These are phyloP conservation scores for Anarrhichthys ocellatus DNA, from an alignment of 2,113 vertebrate genomes.

Conservation along the genomic window DNA sequence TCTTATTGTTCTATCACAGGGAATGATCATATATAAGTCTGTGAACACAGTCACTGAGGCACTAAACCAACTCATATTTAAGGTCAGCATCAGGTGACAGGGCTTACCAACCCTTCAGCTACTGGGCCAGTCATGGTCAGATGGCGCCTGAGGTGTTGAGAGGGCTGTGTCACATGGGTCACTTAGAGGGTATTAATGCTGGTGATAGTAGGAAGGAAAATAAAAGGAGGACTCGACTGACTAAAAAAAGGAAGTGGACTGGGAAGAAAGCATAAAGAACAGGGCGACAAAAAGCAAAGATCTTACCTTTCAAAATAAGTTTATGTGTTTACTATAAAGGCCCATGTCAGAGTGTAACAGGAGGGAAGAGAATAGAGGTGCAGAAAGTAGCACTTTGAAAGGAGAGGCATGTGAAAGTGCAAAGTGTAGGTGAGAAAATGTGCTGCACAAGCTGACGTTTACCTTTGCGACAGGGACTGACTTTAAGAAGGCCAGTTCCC, in stretches of 20 bases:
- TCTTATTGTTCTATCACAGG: neutral
- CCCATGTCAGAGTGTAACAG: neutral
- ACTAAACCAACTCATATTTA: constrained; percentile 38
- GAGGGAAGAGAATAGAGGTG: neutral
- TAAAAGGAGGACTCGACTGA: constrained; percentile 10
- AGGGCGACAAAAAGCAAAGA: neutral
- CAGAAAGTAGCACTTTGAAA: neutral
- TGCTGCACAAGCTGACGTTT: neutral
- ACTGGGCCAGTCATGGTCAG: constrained; percentile 63
- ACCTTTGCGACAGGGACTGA: constrained; percentile 94
- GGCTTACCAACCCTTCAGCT: constrained; percentile 55
- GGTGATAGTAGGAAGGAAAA: constrained; percentile 6
- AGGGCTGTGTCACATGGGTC: constrained; percentile 65
- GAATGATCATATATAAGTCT: neutral
- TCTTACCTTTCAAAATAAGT: neutral
- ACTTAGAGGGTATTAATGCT: constrained; percentile 35
- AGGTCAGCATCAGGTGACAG: constrained; percentile 74
- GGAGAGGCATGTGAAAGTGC: neutral
- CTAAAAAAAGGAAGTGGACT: neutral
- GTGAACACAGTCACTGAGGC: constrained; percentile 17
- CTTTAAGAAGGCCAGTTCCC: constrained; percentile 90
- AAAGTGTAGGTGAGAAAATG: constrained; percentile 2
- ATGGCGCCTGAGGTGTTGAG: constrained; percentile 46
- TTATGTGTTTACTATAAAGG: neutral
- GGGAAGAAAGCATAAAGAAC: neutral